Evolutionary conservation across 2,113 vertebrate species (phyloP).

Genomic region (Mohoua ochrocephala): DNA sequence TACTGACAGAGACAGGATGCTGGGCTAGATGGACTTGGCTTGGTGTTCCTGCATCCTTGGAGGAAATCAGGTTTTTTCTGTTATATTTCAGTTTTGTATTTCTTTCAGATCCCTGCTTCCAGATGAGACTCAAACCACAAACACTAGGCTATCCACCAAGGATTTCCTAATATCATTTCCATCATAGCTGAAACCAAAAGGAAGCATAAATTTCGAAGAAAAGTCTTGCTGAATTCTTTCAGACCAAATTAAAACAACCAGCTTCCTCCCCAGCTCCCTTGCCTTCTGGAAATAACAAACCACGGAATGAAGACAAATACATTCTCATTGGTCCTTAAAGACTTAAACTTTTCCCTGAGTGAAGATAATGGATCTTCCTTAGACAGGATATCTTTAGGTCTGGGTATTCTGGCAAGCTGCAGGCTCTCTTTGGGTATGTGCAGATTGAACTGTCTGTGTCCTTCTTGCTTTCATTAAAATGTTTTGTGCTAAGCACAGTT

Average conservation of each 20-base stretch:
- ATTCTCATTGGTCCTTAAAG: background rate
- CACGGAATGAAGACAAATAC: background rate
- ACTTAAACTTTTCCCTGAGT: background rate
- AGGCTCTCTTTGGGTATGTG: background rate
- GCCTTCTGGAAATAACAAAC: slow-evolving; percentile 33
- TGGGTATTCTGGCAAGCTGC: background rate
- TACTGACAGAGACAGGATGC: background rate
- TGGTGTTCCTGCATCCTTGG: background rate
- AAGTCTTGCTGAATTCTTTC: slow-evolving; percentile 20
- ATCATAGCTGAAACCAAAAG: background rate
- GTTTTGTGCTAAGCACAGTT: background rate
- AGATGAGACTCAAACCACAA: background rate
- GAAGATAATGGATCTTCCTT: background rate
- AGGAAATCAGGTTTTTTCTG: background rate
- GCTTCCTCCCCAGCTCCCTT: slow-evolving; percentile 10
- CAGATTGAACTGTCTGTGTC: background rate
- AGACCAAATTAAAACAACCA: slow-evolving; percentile 20
- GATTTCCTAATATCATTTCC: slow-evolving; percentile 43
- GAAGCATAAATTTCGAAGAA: background rate
- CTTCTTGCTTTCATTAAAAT: background rate
- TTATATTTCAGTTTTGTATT: background rate
- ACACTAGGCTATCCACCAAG: slow-evolving; percentile 7
- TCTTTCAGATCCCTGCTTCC: background rate
- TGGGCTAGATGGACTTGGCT: background rate
- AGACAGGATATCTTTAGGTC: background rate